Percentiles rank a stretch among this genome's conserved stretches.
These are phyloP conservation scores for Melitaea athalia DNA, from an alignment of 2,888 invertebrate species.

Conservation along the genomic window DNA sequence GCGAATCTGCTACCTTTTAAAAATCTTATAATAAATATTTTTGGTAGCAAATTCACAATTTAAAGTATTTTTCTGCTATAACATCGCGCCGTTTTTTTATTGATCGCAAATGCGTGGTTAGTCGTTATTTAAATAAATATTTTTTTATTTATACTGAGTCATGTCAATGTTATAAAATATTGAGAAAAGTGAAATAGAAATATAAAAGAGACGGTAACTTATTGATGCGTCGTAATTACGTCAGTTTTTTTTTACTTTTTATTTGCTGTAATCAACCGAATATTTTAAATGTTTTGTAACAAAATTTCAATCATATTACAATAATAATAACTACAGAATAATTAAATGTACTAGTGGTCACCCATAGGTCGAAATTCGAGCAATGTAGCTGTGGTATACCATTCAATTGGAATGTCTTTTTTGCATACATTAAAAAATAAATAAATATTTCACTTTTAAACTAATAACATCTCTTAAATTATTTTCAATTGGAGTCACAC, in stretches of 20 bases:
- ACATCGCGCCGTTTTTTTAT: neutral
- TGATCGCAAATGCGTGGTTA: neutral
- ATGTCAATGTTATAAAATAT: neutral
- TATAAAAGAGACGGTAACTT: no score
- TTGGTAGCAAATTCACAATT: conserved; percentile 7
- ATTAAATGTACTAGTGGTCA: no score
- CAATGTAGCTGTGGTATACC: conserved; percentile 3
- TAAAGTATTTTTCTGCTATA: conserved; percentile 1
- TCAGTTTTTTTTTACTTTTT: neutral
- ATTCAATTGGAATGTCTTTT: neutral
- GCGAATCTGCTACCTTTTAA: conserved; percentile 38
- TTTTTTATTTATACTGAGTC: neutral
- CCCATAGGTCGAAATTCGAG: no score
- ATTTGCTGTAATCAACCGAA: neutral
- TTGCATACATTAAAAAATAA: neutral
- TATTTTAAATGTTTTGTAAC: neutral
- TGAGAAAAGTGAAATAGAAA: neutral
- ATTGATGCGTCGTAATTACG: neutral
- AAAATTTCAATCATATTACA: conserved; percentile 5
- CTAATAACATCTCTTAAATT: neutral
- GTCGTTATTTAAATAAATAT: neutral
- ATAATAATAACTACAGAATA: conserved; percentile 1
- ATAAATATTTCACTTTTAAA: neutral
- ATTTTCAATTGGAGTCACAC: neutral
- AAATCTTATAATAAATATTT: conserved; percentile 11